phyloP scores from a whole-genome alignment of 1,140 invertebrate species.

The Conopomorpha cramerella region DNA sequence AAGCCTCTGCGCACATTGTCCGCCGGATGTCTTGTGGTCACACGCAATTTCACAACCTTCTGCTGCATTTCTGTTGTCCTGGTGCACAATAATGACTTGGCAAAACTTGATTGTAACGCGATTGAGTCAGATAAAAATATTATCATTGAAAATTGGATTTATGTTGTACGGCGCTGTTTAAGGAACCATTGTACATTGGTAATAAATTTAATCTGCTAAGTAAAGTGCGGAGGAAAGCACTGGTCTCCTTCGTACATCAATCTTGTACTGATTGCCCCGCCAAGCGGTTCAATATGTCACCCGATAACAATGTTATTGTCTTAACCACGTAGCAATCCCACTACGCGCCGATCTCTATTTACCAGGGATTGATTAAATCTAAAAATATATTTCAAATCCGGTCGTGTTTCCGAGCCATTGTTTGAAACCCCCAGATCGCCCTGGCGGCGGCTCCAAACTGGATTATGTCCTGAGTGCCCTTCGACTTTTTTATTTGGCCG shows the following conservation, averaged over 20 bases:
- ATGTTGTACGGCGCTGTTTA: no score
- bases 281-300: slow-evolving; percentile 23
- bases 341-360: slow-evolving; percentile 9
- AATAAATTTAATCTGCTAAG: no score
- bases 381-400: slow-evolving; percentile 8
- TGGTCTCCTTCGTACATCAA: no score
- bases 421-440: no score
- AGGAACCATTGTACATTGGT: no score
- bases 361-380: slow-evolving; percentile 8
- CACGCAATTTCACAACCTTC: slow-evolving; percentile 48
- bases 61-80: neutral
- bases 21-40: slow-evolving; percentile 56
- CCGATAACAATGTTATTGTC: slow-evolving; percentile 33
- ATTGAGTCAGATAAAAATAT: no score
- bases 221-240: no score
- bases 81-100: no score
- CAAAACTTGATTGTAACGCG: no score
- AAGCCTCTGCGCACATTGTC: slow-evolving; percentile 36
- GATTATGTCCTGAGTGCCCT: slow-evolving; percentile 35
- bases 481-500: slow-evolving; percentile 17
- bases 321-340: slow-evolving; percentile 1
- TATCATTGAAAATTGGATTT: no score
- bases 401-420: neutral
- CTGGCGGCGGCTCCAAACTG: no score
- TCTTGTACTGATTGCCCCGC: no score